These are phyloP conservation scores for Macrosiphum euphorbiae DNA, from an alignment of 2,888 invertebrate genomes.

Conservation along the genomic window DNA sequence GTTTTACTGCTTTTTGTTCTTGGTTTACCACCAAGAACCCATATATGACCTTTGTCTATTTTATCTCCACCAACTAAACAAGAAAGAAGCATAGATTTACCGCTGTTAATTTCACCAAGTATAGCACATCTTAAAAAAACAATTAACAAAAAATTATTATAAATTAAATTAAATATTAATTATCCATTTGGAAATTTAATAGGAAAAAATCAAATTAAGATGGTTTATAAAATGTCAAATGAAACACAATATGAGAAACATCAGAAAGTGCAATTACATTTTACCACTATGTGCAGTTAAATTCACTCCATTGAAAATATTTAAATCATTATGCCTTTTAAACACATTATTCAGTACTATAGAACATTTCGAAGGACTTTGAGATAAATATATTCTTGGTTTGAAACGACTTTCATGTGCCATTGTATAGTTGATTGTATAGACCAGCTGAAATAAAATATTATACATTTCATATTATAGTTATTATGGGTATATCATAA, in stretches of 20 bases:
- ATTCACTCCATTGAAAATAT: conserved; percentile 32
- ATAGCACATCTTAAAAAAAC: conserved; percentile 44
- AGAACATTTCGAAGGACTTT: conserved; percentile 24
- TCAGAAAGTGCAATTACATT: conserved; percentile 32
- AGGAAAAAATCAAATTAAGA: neutral
- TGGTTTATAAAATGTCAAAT: neutral
- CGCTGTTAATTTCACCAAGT: conserved; percentile 43
- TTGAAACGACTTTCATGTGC: conserved; percentile 2
- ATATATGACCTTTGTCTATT: conserved; percentile 54
- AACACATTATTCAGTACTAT: conserved; percentile 36
- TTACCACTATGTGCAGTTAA: conserved; percentile 29
- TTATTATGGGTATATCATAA: neutral
- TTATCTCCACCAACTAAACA: conserved; percentile 48
- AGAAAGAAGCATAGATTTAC: conserved; percentile 56
- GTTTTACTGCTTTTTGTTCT: conserved; percentile 49
- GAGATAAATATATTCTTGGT: neutral
- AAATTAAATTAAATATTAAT: neutral
- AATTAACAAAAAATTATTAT: neutral
- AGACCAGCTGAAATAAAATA: neutral
- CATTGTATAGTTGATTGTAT: neutral
- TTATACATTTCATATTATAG: neutral
- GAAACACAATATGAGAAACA: neutral
- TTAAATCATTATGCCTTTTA: conserved; percentile 21
- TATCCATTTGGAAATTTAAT: neutral
- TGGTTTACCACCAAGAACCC: conserved; percentile 56